Percentiles rank a stretch among this genome's conserved stretches.
Conservation (phyloP, 2,888 invertebrate species). For the Atethmia centrago region DNA sequence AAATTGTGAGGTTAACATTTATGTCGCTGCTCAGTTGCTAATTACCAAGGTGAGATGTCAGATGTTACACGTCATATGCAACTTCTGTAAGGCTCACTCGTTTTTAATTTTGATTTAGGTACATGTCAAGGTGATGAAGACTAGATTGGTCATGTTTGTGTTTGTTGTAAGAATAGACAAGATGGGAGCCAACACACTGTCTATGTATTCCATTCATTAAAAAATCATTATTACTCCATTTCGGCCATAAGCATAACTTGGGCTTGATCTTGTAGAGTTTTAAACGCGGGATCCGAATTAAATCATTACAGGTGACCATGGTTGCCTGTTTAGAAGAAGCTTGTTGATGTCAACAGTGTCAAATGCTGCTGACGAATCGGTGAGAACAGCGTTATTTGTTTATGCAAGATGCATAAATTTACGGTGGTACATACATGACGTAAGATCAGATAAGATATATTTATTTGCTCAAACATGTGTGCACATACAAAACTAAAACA, state of each 20-base stretch:
- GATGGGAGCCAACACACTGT: not conserved
- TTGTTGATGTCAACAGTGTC: constrained; percentile 3
- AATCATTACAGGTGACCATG: not conserved
- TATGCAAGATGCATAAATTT: not conserved
- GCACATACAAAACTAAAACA: no score
- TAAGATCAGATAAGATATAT: no score
- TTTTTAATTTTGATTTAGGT: not conserved
- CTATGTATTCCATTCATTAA: not conserved
- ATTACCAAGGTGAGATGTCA: no score
- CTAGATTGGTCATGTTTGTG: not conserved
- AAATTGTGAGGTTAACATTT: no score
- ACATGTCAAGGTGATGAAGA: no score
- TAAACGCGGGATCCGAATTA: not conserved
- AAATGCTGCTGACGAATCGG: constrained; percentile 5
- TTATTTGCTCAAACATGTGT: no score
- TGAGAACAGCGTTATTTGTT: not conserved
- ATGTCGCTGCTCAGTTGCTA: no score
- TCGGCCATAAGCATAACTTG: not conserved
- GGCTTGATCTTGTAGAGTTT: not conserved
- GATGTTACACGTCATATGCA: no score
- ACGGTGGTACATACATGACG: no score
- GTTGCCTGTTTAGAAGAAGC: not conserved
- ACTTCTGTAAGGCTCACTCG: no score
- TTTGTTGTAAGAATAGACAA: not conserved
- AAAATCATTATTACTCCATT: not conserved